A percentile compares a stretch with the other conserved stretches of the same genome.
phyloP scores from a whole-genome alignment of 2,797 vertebrate species.

The Bradypodion pumilum region DNA sequence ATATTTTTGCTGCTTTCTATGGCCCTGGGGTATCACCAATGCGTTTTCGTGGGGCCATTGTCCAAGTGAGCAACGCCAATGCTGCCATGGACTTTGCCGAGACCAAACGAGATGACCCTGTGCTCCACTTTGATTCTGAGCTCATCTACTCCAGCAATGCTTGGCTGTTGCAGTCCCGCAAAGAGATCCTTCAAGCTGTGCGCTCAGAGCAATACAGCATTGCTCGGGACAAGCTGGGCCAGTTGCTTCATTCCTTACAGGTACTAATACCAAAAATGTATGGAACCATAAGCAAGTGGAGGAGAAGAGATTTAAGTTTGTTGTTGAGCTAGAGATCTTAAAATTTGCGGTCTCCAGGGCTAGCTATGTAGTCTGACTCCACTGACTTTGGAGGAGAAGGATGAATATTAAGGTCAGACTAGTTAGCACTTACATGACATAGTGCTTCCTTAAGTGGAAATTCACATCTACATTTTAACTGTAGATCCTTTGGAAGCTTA shows the following conservation, averaged over 20 bases:
- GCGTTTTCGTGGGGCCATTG: slow-evolving; percentile 81
- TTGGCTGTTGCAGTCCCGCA: slow-evolving; percentile 74
- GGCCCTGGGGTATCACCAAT: slow-evolving; percentile 67
- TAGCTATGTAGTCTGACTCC: no score
- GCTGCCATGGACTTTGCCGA: slow-evolving; percentile 84
- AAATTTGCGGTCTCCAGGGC: no score
- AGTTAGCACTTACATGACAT: no score
- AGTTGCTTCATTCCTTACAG: slow-evolving; percentile 85
- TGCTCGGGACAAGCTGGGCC: slow-evolving; percentile 80
- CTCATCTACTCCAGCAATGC: slow-evolving; percentile 68
- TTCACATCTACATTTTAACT: no score
- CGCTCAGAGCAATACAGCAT: slow-evolving; percentile 76
- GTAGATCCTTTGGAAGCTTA: background rate
- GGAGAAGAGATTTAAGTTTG: background rate
- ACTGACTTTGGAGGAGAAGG: no score
- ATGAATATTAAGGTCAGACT: no score
- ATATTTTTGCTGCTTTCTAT: slow-evolving; percentile 67
- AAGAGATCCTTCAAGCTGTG: slow-evolving; percentile 74
- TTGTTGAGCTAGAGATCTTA: background rate
- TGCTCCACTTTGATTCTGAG: slow-evolving; percentile 88
- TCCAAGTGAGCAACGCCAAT: slow-evolving; percentile 83
- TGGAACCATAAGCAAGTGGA: background rate
- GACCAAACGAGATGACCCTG: slow-evolving; percentile 77
- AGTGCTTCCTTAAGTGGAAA: no score
- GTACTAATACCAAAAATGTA: slow-evolving; percentile 59